Conservation (phyloP, 2,113 vertebrate species). For the Blennius ocellaris region DNA sequence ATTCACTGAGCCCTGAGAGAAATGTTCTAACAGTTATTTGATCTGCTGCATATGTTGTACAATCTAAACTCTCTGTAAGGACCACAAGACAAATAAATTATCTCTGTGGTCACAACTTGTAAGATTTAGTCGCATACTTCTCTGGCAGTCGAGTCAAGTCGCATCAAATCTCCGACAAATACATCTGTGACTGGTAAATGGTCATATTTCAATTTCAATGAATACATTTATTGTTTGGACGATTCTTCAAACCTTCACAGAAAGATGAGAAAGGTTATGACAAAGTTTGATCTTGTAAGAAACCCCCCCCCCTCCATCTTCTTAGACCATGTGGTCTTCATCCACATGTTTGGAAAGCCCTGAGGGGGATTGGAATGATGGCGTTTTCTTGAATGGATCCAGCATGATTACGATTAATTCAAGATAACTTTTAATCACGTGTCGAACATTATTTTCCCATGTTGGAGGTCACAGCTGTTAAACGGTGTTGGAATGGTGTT, state of each 20-base stretch:
- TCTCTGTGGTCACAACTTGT: not conserved
- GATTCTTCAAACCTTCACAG: conserved; percentile 49
- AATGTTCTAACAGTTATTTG: not conserved
- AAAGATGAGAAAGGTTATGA: not conserved
- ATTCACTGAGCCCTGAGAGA: not conserved
- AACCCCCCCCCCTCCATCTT: not conserved
- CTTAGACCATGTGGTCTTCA: not conserved
- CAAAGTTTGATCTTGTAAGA: no score
- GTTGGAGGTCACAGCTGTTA: not conserved
- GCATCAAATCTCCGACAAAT: conserved; percentile 2
- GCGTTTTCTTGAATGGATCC: not conserved
- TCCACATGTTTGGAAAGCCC: not conserved
- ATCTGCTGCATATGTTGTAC: conserved; percentile 10
- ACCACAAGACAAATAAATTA: not conserved
- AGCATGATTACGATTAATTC: not conserved
- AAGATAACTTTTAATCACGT: conserved; percentile 16
- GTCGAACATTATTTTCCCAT: not conserved
- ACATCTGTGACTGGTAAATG: conserved; percentile 13
- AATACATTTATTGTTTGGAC: conserved; percentile 19
- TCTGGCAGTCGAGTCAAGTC: conserved; percentile 28
- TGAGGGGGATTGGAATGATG: not conserved
- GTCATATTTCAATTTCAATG: not conserved
- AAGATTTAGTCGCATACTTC: conserved; percentile 1
- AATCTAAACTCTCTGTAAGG: not conserved
- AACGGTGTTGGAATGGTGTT: not conserved